Conservation (phyloP, 2,888 invertebrate genomes). For the Leucozona laternaria region DNA sequence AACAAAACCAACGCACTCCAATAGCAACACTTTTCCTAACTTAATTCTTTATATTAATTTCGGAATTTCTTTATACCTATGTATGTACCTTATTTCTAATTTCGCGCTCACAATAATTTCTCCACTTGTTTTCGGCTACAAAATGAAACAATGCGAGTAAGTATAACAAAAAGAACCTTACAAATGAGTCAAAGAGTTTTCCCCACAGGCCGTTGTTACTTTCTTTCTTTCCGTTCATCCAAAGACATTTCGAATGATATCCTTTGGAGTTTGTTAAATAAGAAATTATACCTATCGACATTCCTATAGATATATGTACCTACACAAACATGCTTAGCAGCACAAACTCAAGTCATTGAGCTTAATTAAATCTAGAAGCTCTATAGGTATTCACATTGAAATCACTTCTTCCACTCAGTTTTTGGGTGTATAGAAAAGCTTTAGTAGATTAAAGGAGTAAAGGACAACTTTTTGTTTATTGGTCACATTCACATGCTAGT, state of each 20-base stretch:
- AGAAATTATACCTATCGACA: not conserved
- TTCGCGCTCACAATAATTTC: conserved; percentile 3
- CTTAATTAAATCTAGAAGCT: not conserved
- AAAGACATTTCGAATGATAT: not conserved
- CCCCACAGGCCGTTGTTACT: not conserved
- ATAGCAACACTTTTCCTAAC: conserved; percentile 38
- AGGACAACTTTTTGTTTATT: not conserved
- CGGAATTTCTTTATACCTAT: not conserved
- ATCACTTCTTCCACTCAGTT: not conserved
- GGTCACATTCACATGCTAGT: not conserved
- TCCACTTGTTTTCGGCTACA: not conserved
- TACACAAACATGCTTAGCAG: not conserved
- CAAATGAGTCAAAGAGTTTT: conserved; percentile 30
- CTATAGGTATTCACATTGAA: not conserved
- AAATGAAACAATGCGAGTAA: not conserved
- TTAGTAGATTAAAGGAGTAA: not conserved
- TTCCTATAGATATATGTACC: not conserved
- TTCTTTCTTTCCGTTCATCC: not conserved
- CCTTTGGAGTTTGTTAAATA: not conserved
- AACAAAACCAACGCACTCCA: too few relatives aligned
- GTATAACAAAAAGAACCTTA: too few relatives aligned
- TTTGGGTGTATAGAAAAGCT: not conserved
- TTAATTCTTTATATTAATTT: not conserved
- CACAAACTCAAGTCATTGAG: not conserved
- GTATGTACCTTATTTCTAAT: not conserved